Percentiles rank a stretch among this genome's conserved stretches.
Conservation (phyloP, 2,888 invertebrate species). For the Sinotaia quadrata region DNA sequence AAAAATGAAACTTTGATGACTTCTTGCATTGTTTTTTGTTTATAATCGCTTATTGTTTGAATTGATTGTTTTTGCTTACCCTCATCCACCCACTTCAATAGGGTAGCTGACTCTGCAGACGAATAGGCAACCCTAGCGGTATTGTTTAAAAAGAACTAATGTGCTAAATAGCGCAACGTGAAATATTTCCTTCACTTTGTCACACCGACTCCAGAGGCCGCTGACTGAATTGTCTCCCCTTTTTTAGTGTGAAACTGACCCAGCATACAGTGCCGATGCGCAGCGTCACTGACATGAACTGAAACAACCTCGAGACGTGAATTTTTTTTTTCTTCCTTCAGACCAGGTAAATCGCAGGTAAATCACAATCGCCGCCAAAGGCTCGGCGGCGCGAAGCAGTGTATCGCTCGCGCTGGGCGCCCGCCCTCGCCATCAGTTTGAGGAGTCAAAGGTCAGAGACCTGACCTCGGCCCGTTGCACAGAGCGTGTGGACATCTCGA, state of each 20-base stretch:
- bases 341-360: neutral
- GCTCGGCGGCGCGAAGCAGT: neutral
- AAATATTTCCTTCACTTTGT: neutral
- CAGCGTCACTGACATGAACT: neutral
- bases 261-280: neutral
- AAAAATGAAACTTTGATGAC: too few relatives aligned
- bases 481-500: neutral
- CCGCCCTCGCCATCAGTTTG: neutral
- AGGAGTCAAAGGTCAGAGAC: neutral
- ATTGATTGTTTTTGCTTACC: too few relatives aligned
- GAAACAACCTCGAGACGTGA: neutral
- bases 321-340: neutral
- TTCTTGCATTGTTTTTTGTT: too few relatives aligned
- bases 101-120: too few relatives aligned
- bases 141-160: too few relatives aligned
- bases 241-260: neutral
- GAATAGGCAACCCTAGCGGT: too few relatives aligned
- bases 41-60: too few relatives aligned
- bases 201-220: neutral
- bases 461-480: neutral
- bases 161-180: too few relatives aligned
- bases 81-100: too few relatives aligned
- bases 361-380: conserved; percentile 3
- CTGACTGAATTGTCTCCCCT: neutral
- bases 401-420: neutral